Conservation (phyloP, 2,797 vertebrate species). For the Pipistrellus kuhlii region DNA sequence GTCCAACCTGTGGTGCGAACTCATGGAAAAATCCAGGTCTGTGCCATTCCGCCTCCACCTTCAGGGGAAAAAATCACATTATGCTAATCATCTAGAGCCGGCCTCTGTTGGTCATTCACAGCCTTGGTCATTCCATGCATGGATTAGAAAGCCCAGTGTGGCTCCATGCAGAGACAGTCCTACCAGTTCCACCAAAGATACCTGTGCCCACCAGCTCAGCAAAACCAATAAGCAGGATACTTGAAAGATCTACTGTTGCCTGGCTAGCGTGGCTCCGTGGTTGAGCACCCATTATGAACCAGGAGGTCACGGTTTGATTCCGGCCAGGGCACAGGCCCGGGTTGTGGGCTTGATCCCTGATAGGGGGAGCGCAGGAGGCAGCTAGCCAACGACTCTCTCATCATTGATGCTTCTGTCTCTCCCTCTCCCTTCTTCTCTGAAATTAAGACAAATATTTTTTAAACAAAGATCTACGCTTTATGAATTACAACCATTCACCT, state of each 20-base stretch:
- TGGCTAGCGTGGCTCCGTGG: too few species aligned
- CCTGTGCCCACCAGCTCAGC: not conserved
- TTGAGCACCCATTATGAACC: too few species aligned
- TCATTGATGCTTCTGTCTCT: too few species aligned
- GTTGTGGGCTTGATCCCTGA: too few species aligned
- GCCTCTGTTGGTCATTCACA: slow-evolving; percentile 79
- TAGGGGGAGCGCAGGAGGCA: too few species aligned
- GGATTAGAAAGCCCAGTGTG: slow-evolving; percentile 39
- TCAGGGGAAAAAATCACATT: slow-evolving; percentile 81
- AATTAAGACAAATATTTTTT: too few species aligned
- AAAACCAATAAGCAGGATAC: slow-evolving; percentile 28
- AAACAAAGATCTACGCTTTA: slow-evolving; percentile 58
- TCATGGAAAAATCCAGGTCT: slow-evolving; percentile 87
- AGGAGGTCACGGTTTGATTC: too few species aligned
- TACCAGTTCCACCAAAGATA: not conserved
- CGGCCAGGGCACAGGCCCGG: too few species aligned
- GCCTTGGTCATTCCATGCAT: slow-evolving; percentile 70
- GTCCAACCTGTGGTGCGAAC: slow-evolving; percentile 87
- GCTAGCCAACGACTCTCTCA: too few species aligned
- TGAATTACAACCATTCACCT: slow-evolving; percentile 37
- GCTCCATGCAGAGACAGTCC: slow-evolving; percentile 63
- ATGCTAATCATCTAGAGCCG: slow-evolving; percentile 79
- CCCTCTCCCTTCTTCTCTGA: too few species aligned
- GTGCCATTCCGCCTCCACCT: slow-evolving; percentile 89
- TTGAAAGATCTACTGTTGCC: slow-evolving; percentile 62